phyloP scores from a whole-genome alignment of 1,140 invertebrate species.

The Drosophila pseudoobscura region DNA sequence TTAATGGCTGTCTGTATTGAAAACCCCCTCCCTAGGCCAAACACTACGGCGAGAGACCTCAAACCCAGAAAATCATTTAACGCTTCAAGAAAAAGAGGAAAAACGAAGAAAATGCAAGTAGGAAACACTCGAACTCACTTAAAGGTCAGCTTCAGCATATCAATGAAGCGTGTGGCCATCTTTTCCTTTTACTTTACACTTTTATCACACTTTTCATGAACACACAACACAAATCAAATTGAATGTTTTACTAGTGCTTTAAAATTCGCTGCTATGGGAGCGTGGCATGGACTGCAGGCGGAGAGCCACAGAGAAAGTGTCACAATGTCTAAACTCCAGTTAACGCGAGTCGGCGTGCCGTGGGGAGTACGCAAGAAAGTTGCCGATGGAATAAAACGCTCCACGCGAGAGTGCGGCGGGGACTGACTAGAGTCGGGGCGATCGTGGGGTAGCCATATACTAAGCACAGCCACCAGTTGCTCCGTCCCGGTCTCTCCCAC shows the following conservation, averaged over 20 bases:
- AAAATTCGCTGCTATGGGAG: constrained; percentile 15
- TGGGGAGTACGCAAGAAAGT: constrained; percentile 1
- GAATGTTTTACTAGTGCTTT: background rate
- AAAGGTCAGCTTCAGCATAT: constrained; percentile 72
- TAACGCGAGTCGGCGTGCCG: constrained; percentile 10
- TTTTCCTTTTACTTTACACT: constrained; percentile 7
- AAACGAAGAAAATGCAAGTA: background rate
- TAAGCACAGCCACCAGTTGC: too few relatives aligned
- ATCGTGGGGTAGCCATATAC: constrained; percentile 33
- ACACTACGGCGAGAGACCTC: constrained; percentile 14
- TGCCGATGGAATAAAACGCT: constrained; percentile 18
- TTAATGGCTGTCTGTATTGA: background rate
- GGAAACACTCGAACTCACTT: constrained; percentile 57
- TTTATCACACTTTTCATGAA: constrained; percentile 19
- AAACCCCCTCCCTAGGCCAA: background rate
- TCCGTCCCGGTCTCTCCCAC: background rate
- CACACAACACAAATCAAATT: constrained; percentile 22
- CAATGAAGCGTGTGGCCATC: constrained; percentile 64
- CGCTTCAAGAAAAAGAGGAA: constrained; percentile 1
- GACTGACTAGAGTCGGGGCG: constrained; percentile 45
- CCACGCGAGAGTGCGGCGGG: constrained; percentile 36
- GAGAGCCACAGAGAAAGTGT: constrained; percentile 40
- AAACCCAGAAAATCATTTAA: constrained; percentile 38
- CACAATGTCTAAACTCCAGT: constrained; percentile 31
- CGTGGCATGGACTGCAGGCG: background rate